Percentiles rank a stretch among this genome's conserved stretches.
These are phyloP conservation scores for Orthosia cruda DNA, from an alignment of 2,888 invertebrate genomes.

Conservation along the genomic window DNA sequence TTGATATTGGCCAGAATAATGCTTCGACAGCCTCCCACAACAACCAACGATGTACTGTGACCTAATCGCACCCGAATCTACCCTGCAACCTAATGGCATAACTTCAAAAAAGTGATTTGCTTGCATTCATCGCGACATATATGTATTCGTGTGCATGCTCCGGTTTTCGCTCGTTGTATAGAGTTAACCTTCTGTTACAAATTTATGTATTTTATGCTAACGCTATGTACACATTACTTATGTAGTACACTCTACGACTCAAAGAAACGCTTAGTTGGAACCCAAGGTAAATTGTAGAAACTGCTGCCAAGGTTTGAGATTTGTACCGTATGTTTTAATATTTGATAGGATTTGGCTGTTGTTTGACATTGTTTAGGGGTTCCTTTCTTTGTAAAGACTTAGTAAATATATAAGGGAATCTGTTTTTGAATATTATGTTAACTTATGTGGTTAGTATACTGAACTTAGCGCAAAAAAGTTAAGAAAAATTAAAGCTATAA, in stretches of 20 bases:
- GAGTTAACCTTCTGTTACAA: not conserved
- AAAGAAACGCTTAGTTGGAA: conserved; percentile 55
- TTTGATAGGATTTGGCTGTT: conserved; percentile 8
- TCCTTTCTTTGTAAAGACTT: conserved; percentile 2
- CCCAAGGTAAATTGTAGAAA: conserved; percentile 36
- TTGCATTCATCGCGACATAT: too few species aligned
- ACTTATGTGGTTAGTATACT: not conserved
- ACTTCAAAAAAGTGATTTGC: too few species aligned
- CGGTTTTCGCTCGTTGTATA: not conserved
- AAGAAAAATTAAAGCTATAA: too few species aligned
- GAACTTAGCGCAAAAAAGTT: too few species aligned
- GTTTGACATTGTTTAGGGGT: conserved; percentile 14
- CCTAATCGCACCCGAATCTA: too few species aligned
- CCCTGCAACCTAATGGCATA: too few species aligned
- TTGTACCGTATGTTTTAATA: conserved; percentile 33
- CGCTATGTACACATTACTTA: conserved; percentile 47
- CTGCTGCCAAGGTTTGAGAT: conserved; percentile 27
- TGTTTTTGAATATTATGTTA: not conserved
- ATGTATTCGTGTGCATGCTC: too few species aligned
- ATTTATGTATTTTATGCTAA: conserved; percentile 22
- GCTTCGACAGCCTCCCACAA: too few species aligned
- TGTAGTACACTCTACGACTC: conserved; percentile 58
- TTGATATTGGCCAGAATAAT: too few species aligned
- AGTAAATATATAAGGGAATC: not conserved
- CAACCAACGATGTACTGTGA: too few species aligned